phyloP scores from a whole-genome alignment of 2,888 invertebrate species.

The Horisme vitalbata region DNA sequence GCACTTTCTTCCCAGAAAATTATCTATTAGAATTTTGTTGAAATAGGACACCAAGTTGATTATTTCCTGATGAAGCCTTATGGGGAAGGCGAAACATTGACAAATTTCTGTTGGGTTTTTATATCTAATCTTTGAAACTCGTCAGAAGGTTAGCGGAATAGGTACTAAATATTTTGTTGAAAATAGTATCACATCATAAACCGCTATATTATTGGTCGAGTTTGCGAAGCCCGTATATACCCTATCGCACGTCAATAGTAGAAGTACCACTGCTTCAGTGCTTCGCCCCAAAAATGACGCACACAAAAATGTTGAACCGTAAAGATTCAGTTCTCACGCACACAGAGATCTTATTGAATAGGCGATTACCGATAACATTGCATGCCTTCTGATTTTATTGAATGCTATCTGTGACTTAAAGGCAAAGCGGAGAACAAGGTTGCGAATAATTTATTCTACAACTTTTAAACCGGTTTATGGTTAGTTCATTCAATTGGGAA shows the following conservation, averaged over 20 bases:
- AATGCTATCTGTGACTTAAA: constrained; percentile 26
- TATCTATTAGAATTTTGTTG: too few relatives aligned
- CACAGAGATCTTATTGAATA: constrained; percentile 19
- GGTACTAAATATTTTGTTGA: too few relatives aligned
- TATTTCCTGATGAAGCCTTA: too few relatives aligned
- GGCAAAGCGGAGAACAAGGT: constrained; percentile 25
- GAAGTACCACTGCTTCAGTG: constrained; percentile 12
- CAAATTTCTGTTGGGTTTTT: too few relatives aligned
- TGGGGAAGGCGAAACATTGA: too few relatives aligned
- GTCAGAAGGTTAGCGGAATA: too few relatives aligned
- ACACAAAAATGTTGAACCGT: constrained; percentile 13
- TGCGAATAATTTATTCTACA: constrained; percentile 27
- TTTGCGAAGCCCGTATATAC: too few relatives aligned
- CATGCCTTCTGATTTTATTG: constrained; percentile 24
- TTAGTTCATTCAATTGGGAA: constrained; percentile 20
- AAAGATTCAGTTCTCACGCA: constrained; percentile 20
- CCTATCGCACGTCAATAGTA: constrained; percentile 27
- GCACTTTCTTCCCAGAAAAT: too few relatives aligned
- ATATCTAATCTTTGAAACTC: too few relatives aligned
- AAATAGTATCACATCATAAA: too few relatives aligned
- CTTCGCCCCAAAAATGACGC: constrained; percentile 26
- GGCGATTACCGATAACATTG: constrained; percentile 25
- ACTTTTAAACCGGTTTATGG: constrained; percentile 23
- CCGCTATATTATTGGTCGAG: too few relatives aligned
- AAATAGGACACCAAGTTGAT: too few relatives aligned